These are phyloP conservation scores for Asarcornis scutulata DNA, from an alignment of 2,113 vertebrate genomes.

Conservation along the genomic window DNA sequence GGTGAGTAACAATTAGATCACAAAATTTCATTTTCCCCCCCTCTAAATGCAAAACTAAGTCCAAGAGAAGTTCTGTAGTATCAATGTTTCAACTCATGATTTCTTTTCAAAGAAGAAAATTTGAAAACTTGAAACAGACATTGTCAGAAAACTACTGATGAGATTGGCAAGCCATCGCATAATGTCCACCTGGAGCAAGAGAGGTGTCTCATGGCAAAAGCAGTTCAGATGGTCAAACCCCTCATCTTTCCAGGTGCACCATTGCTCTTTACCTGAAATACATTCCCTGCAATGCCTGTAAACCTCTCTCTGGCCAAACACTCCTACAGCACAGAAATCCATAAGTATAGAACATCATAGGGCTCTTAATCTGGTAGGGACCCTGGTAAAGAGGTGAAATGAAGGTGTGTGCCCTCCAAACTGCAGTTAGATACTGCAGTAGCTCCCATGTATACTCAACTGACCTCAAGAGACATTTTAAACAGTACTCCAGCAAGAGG, in stretches of 20 bases:
- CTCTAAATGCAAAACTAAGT: background rate
- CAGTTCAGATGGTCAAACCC: background rate
- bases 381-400: background rate
- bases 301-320: background rate
- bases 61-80: background rate
- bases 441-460: background rate
- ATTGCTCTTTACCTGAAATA: background rate
- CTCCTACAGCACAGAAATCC: background rate
- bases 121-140: background rate
- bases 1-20: background rate
- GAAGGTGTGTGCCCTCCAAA: background rate
- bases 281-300: rapidly evolving
- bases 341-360: background rate
- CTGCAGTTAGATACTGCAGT: background rate
- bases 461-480: background rate
- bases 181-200: background rate
- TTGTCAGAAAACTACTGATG: background rate
- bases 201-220: background rate
- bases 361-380: background rate
- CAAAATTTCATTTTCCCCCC: background rate
- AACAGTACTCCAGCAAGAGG: background rate
- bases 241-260: background rate
- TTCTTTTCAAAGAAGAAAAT: background rate
- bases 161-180: background rate
- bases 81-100: background rate